Percentiles rank a stretch among this genome's conserved stretches.
These are phyloP conservation scores for Eleginops maclovinus DNA, from an alignment of 2,113 vertebrate genomes.

Conservation along the genomic window DNA sequence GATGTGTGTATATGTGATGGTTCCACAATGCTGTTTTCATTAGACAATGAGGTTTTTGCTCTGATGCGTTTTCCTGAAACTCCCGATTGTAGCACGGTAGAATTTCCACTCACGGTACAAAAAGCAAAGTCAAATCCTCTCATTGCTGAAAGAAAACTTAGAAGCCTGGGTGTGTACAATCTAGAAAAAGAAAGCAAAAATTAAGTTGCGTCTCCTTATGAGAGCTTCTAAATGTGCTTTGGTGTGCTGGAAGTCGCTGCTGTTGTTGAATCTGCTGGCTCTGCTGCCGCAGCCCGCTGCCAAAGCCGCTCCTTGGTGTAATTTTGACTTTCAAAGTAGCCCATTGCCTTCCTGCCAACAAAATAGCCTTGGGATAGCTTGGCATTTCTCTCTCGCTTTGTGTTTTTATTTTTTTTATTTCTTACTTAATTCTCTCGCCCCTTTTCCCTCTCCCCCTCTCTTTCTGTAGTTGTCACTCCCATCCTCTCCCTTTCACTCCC, in stretches of 20 bases:
- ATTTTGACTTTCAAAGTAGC: conserved; percentile 77
- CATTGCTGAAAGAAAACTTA: not conserved
- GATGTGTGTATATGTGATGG: too few relatives aligned
- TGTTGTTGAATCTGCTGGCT: conserved; percentile 53
- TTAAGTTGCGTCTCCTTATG: conserved; percentile 32
- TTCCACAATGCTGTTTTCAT: not conserved
- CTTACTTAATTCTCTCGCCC: not conserved
- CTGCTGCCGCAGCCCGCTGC: conserved; percentile 50
- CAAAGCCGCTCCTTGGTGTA: conserved; percentile 67
- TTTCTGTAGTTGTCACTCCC: conserved; percentile 28
- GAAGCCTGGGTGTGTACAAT: not conserved
- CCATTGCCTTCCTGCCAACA: conserved; percentile 69
- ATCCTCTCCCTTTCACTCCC: conserved; percentile 33
- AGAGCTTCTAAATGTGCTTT: conserved; percentile 29
- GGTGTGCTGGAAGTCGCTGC: conserved; percentile 39
- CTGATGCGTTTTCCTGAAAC: not conserved
- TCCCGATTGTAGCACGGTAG: not conserved
- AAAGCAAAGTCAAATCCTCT: not conserved
- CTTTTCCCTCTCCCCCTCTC: conserved; percentile 20
- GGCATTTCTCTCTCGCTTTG: conserved; percentile 45
- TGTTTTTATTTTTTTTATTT: conserved; percentile 49
- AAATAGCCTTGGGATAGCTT: conserved; percentile 68
- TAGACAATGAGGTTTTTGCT: not conserved
- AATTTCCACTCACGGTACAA: not conserved
- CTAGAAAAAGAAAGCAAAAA: conserved; percentile 17